These are phyloP conservation scores for Chrosomus eos DNA, from an alignment of 2,797 vertebrate genomes.

Conservation along the genomic window DNA sequence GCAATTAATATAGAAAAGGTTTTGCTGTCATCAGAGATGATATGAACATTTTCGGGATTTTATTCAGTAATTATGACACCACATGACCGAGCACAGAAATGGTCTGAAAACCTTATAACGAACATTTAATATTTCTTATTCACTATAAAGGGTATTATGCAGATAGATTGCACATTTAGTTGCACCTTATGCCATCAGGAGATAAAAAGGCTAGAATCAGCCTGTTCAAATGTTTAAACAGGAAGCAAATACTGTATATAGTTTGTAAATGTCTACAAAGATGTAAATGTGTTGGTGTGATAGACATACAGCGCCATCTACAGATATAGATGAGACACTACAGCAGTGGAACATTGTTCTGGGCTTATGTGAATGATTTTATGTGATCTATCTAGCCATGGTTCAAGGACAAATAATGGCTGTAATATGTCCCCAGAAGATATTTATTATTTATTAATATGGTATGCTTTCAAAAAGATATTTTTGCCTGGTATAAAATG, in stretches of 20 bases:
- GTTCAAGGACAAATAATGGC: neutral
- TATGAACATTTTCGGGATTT: neutral
- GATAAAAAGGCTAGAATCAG: slow-evolving; percentile 7
- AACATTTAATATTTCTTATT: neutral
- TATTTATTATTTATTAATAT: neutral
- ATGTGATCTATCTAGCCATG: neutral
- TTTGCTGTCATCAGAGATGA: neutral
- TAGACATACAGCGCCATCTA: slow-evolving; percentile 50
- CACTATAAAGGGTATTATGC: neutral
- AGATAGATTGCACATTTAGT: neutral
- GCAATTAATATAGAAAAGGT: neutral
- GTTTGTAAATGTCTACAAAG: neutral
- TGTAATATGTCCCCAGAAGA: neutral
- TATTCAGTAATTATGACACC: neutral
- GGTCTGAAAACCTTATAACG: neutral
- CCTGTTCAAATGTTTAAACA: slow-evolving; percentile 8
- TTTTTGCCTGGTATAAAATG: neutral
- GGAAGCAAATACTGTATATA: neutral
- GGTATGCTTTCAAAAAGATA: neutral
- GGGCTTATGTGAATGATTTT: neutral
- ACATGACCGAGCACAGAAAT: neutral
- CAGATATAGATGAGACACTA: neutral
- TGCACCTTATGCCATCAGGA: neutral
- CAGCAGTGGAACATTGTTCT: neutral
- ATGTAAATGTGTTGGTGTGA: neutral